phyloP scores from a whole-genome alignment of 2,888 invertebrate species.

The Branchellion lobata region DNA sequence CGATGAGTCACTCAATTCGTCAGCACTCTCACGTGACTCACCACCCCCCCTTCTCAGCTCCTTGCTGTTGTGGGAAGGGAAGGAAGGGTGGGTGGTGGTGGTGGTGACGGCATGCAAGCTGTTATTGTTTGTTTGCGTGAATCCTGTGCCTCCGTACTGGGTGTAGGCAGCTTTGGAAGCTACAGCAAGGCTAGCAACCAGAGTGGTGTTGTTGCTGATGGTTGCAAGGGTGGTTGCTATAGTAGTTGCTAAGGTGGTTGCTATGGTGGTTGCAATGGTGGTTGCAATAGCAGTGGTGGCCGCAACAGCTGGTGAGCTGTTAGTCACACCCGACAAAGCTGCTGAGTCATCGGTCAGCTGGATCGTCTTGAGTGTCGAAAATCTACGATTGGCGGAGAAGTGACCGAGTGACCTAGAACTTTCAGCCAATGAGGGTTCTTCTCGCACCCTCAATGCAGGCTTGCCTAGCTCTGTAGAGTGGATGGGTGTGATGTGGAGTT shows the following conservation, averaged over 20 bases:
- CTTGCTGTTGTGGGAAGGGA: no score
- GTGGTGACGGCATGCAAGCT: no score
- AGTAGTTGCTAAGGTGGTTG: not conserved
- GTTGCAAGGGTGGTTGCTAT: not conserved
- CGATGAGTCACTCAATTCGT: constrained; percentile 7
- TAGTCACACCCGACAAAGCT: not conserved
- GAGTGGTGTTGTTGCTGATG: not conserved
- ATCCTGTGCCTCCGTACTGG: no score
- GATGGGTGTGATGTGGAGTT: no score
- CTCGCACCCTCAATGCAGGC: not conserved
- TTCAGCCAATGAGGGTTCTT: not conserved
- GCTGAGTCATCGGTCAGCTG: not conserved
- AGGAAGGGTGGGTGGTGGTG: no score
- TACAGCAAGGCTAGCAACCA: not conserved
- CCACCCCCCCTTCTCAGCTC: no score
- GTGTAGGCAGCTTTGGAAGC: no score
- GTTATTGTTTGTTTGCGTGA: no score
- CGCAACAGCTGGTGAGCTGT: not conserved
- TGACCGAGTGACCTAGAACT: not conserved
- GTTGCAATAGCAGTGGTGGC: not conserved
- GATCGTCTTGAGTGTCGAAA: not conserved
- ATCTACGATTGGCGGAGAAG: not conserved
- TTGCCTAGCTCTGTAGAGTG: not conserved
- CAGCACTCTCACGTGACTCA: not conserved
- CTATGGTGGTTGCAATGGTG: not conserved